Evolutionary conservation across 2,888 invertebrate species (phyloP).

Genomic region (Hirtodrosophila alboralis): DNA sequence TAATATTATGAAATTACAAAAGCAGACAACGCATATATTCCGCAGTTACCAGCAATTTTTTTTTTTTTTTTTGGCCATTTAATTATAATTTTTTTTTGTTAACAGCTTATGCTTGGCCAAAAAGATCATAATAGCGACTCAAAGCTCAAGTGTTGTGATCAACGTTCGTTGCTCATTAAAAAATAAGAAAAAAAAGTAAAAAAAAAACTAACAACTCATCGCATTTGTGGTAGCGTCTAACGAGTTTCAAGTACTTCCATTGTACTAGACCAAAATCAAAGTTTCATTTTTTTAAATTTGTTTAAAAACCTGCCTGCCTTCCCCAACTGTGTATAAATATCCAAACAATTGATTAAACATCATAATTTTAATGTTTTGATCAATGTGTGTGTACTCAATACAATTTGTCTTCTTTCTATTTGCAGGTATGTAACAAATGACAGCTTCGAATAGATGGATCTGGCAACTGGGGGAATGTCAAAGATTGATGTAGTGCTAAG

Average conservation of each 20-base stretch:
- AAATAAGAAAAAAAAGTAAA: no score
- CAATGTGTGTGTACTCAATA: conserved; percentile 58
- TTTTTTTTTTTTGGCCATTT: conserved; percentile 36
- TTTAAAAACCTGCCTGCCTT: conserved; percentile 13
- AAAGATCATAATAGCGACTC: conserved; percentile 52
- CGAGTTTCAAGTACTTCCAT: conserved; percentile 58
- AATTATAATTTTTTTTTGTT: conserved; percentile 46
- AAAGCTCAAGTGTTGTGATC: conserved; percentile 47
- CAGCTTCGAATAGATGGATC: conserved; percentile 1
- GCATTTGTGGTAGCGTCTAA: conserved; percentile 54
- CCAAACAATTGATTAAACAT: conserved; percentile 68
- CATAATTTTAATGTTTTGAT: conserved; percentile 68
- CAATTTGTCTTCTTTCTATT: conserved; percentile 59
- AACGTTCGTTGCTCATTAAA: conserved; percentile 54
- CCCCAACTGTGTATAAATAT: conserved; percentile 16
- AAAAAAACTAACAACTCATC: conserved; percentile 70
- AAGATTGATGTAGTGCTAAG: conserved; percentile 67
- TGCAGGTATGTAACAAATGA: conserved; percentile 60
- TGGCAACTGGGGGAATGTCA: conserved; percentile 11
- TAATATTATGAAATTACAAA: conserved; percentile 52
- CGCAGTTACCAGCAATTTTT: conserved; percentile 41
- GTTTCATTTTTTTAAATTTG: conserved; percentile 51
- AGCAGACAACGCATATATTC: conserved; percentile 57
- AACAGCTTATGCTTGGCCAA: conserved; percentile 61
- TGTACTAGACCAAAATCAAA: conserved; percentile 37